Evolutionary conservation across 2,797 vertebrate species (phyloP), one percentile per base, ranked within the genome.

Genomic region (Erpetoichthys calabaricus): DNA sequence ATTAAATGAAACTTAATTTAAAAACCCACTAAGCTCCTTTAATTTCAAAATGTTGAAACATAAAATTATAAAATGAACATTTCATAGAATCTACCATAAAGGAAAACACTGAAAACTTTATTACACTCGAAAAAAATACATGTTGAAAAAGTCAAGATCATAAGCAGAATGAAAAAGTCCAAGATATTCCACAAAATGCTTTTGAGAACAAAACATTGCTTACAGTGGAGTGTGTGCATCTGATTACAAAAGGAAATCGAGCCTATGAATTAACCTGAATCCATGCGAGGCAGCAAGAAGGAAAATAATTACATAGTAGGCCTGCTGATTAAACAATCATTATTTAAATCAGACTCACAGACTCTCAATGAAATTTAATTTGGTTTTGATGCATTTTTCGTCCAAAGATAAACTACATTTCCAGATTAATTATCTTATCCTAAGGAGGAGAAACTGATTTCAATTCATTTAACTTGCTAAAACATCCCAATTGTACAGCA

Each of bases 341-440:
- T 79, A 79, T 79, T 54, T 80, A 83, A 82, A 78, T 72, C 70
- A 79, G 77, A 81, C 78, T 76, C 77, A 79, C 25, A 54, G 74
- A 76, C 68, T 83, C 76, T 74, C 78, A 82, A 80, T 83, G 9
- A 5, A 54, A 54, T 42, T 54, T 54, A 54, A 54, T 42, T 81
- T 80, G 83, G 62, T 68, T 77, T 73, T 76, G 77, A 42, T 25
- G 52, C 74, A 73, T 78, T 81, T 81, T 77, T 51, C 6, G 60
- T 67, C 69, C 65, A 60, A 70, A 82, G 74, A 80, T 78, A 81
- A 83, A 83, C 75, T 76, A 72, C 79, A 68, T 81, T 82, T 78
- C 80, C 81, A 80, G 77, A 80, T 81, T 81, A 82, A 83, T 83
- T 81, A 79, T 75, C 75, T 69, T 60, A 73, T 67, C 71, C 64